A percentile compares a stretch with the other conserved stretches of the same genome.
Conservation (phyloP, 2,888 invertebrate genomes). For the Eupithecia abbreviata region DNA sequence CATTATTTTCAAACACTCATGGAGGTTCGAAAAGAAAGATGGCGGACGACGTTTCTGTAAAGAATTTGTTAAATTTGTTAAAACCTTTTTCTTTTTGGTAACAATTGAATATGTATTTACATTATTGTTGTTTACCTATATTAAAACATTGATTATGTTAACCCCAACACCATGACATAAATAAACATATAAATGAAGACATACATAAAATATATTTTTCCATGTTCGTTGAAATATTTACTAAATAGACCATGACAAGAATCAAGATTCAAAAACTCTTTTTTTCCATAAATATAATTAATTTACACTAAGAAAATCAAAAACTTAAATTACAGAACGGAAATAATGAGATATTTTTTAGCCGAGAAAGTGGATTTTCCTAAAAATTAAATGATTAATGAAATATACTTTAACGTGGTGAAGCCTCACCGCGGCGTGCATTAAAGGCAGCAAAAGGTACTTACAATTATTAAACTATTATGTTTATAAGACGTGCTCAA, state of each 20-base stretch:
- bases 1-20: conserved; percentile 93
- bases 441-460: not conserved
- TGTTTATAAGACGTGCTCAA: not conserved
- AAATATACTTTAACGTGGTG: not conserved
- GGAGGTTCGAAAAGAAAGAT: conserved; percentile 95
- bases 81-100: not conserved
- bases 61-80: conserved; percentile 21
- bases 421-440: conserved; percentile 6
- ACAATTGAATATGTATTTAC: not conserved
- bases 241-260: conserved; percentile 6
- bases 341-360: no score
- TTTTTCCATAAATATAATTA: no score
- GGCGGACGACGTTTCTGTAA: conserved; percentile 93
- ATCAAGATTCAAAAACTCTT: no score
- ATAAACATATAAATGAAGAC: conserved; percentile 5
- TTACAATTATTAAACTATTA: not conserved
- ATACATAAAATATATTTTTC: not conserved
- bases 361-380: not conserved
- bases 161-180: conserved; percentile 16
- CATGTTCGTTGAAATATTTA: not conserved
- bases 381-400: not conserved
- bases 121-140: not conserved
- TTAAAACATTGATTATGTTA: not conserved
- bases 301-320: no score
- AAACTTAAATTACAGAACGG: no score